Conservation (phyloP, 2,113 vertebrate genomes). For the Gila orcuttii region DNA sequence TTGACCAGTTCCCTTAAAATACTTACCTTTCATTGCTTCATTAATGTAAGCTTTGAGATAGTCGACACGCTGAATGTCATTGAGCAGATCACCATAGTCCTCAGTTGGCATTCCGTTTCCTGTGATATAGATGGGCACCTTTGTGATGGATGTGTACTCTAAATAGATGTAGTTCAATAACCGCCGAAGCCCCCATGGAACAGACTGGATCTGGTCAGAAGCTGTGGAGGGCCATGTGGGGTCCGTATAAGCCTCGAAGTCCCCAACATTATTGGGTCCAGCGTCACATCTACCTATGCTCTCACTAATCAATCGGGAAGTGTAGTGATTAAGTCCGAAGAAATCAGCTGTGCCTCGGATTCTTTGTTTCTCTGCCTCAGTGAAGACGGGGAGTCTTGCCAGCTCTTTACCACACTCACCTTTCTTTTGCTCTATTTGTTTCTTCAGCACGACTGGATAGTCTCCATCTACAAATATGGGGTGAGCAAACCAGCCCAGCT, state of each 20-base stretch:
- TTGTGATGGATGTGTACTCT: constrained; percentile 76
- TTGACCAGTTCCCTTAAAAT: too few relatives aligned
- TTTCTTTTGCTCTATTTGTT: constrained; percentile 77
- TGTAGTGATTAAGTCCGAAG: constrained; percentile 92
- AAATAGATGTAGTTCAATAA: constrained; percentile 83
- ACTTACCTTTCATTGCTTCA: constrained; percentile 88
- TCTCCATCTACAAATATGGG: constrained; percentile 91
- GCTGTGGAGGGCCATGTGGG: constrained; percentile 82
- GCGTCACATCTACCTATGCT: constrained; percentile 70
- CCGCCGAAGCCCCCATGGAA: constrained; percentile 88
- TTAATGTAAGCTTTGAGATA: constrained; percentile 84
- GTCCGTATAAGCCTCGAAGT: constrained; percentile 80
- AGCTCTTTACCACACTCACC: constrained; percentile 71
- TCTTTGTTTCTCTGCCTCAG: constrained; percentile 77
- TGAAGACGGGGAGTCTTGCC: constrained; percentile 83
- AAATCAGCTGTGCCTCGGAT: constrained; percentile 90
- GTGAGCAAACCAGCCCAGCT: constrained; percentile 96
- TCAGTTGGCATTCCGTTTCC: constrained; percentile 84
- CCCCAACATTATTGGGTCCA: constrained; percentile 79
- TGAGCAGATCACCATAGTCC: constrained; percentile 67
- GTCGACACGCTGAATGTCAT: constrained; percentile 77
- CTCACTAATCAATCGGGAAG: constrained; percentile 78
- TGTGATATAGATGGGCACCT: constrained; percentile 86
- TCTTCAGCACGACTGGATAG: constrained; percentile 83
- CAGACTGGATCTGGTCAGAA: constrained; percentile 83